Conservation (phyloP, 2,113 vertebrate species). For the Tenrec ecaudatus region DNA sequence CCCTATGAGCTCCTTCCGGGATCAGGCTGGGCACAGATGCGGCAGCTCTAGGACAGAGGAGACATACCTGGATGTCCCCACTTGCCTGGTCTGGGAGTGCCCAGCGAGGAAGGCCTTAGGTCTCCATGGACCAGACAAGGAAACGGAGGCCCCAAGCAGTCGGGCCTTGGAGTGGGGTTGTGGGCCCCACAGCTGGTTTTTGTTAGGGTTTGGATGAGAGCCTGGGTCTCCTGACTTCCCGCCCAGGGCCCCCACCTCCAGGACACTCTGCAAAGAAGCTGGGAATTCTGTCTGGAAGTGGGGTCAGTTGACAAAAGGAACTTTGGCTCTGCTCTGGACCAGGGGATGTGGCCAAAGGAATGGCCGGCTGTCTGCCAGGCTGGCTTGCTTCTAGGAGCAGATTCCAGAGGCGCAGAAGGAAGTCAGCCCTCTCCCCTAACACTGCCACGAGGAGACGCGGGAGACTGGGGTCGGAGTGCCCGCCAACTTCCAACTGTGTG, state of each 20-base stretch:
- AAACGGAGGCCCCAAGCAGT: not conserved
- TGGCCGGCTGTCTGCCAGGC: too few species aligned
- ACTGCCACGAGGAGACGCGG: too few species aligned
- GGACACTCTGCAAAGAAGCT: not conserved
- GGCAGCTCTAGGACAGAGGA: fast-evolving
- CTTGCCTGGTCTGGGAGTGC: not conserved
- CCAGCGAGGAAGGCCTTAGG: not conserved
- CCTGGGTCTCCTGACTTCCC: not conserved
- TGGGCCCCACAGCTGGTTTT: not conserved
- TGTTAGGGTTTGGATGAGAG: not conserved
- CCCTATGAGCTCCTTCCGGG: not conserved
- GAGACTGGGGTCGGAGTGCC: too few species aligned
- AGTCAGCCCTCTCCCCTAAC: not conserved
- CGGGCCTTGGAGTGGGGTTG: not conserved
- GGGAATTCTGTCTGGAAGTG: not conserved
- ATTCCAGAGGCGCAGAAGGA: not conserved
- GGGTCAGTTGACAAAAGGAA: not conserved
- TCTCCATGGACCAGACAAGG: not conserved
- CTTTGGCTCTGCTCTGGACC: not conserved
- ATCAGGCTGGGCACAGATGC: not conserved
- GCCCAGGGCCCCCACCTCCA: not conserved
- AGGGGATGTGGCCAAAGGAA: not conserved
- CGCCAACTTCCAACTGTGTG: not conserved
- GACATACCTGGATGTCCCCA: not conserved
- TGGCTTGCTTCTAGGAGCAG: not conserved